Conservation (phyloP, 2,888 invertebrate genomes). For the Trachelus stipa region DNA sequence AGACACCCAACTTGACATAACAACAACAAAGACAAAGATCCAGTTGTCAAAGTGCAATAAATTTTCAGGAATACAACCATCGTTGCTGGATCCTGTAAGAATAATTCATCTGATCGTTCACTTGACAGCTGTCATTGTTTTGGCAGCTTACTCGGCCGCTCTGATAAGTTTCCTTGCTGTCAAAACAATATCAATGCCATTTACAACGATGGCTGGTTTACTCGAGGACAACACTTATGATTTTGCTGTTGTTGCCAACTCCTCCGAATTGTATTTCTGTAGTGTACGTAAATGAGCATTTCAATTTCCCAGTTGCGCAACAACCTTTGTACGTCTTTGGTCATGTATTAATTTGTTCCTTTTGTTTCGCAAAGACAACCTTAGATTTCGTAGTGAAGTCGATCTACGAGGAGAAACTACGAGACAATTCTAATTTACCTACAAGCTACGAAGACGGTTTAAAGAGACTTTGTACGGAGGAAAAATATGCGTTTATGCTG, state of each 20-base stretch:
- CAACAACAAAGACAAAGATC: too few species aligned
- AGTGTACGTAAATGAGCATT: too few species aligned
- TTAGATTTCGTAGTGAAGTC: conserved; percentile 46
- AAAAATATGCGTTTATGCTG: conserved; percentile 61
- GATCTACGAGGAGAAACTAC: too few species aligned
- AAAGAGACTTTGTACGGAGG: conserved; percentile 46
- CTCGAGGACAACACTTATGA: conserved; percentile 56
- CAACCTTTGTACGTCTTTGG: not conserved
- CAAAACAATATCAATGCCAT: conserved; percentile 59
- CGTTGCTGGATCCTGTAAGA: conserved; percentile 49
- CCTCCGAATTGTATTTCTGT: conserved; percentile 58
- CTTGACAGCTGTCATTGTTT: conserved; percentile 54
- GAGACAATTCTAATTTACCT: conserved; percentile 44
- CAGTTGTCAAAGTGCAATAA: too few species aligned
- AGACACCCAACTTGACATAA: too few species aligned
- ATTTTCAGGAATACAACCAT: conserved; percentile 45
- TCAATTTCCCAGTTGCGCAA: too few species aligned
- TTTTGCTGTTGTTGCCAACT: conserved; percentile 54
- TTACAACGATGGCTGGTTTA: conserved; percentile 61
- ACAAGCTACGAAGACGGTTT: conserved; percentile 56
- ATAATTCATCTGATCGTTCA: conserved; percentile 57
- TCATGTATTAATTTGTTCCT: conserved; percentile 1
- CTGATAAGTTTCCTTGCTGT: conserved; percentile 60
- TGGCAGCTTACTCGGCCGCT: conserved; percentile 62
- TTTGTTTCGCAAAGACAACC: conserved; percentile 30